Base-by-base conservation (phyloP, 2,888 invertebrate species). In the Serrognathus titanus region DNA sequence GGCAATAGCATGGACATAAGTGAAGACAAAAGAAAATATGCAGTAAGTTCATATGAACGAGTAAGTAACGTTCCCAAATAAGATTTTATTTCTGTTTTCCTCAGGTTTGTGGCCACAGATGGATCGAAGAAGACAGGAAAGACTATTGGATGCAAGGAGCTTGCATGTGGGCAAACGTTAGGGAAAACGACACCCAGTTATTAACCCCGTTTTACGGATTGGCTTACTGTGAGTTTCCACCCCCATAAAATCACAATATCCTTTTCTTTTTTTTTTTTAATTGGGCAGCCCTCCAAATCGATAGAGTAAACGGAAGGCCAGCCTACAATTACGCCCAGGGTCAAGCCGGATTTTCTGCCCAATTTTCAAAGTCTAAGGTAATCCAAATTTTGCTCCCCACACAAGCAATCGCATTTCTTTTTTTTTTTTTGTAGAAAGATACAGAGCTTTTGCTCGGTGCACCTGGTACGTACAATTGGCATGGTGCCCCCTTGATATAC, bases 391-490 rank as follows among this genome's bases (percentile, higher is more conserved):
- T 31, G 24, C 6, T 1, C 6, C 6, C 24, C 24, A 31, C 24
- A 31, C 7, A 40, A 13, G 11, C 20, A 10, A n/a, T 31, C n/a
- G n/a, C n/a, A n/a, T 16, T 55, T 48, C 16, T 38, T 49, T 41
- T 39, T 24, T 20, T 1, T 37, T 51, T 10, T 9, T 64, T 63
- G 46, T 53, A 69, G 69, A 50, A 58, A 5, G 49, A 59, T 20
- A 60, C 62, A 11, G 63, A 66, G 20, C 45, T 57, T 13, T 5
- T 57, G n/a, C 10, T 85, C 11, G 86, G 86, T 3, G 83, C 85
- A 1, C 85, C 85, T 2, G 86, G 86, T 1, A 75, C 85, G n/a
- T 71, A 79, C 52, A 81, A 83, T 48, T 85, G 85, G 85, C 79
- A 80, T 63, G 85, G 85, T 76, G 69, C 65, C 48, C 55, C 67